Conservation (phyloP, 2,797 vertebrate genomes). For the Gymnothorax javanicus region DNA sequence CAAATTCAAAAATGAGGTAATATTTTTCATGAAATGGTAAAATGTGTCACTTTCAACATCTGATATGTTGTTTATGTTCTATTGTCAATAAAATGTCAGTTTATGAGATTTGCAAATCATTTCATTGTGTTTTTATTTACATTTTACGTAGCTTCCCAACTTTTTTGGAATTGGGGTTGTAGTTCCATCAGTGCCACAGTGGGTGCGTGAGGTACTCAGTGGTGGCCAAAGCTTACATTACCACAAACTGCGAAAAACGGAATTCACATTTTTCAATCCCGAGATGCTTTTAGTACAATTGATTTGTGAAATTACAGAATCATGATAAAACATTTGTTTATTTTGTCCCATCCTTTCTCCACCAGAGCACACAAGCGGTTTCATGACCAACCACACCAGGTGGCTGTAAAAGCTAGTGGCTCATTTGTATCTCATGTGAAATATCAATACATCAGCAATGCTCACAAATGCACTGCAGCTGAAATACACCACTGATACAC, state of each 20-base stretch:
- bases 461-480: not conserved
- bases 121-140: too few relatives aligned
- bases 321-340: constrained; percentile 1
- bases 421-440: constrained; percentile 11
- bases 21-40: too few relatives aligned
- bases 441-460: constrained; percentile 19
- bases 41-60: too few relatives aligned
- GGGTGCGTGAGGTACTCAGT: not conserved
- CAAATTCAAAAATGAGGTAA: too few relatives aligned
- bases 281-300: not conserved
- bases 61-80: too few relatives aligned
- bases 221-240: not conserved
- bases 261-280: not conserved
- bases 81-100: too few relatives aligned
- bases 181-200: not conserved
- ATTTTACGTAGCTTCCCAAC: too few relatives aligned
- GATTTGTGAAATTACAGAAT: not conserved
- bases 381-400: not conserved
- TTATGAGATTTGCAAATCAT: too few relatives aligned
- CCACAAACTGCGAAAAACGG: not conserved
- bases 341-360: not conserved
- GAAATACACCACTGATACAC: not conserved
- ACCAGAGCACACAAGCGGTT: not conserved
- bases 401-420: not conserved
- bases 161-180: too few relatives aligned